A percentile compares a stretch with the other conserved stretches of the same genome.
These are phyloP conservation scores for Bufo gargarizans DNA, from an alignment of 2,113 vertebrate species.

Conservation along the genomic window DNA sequence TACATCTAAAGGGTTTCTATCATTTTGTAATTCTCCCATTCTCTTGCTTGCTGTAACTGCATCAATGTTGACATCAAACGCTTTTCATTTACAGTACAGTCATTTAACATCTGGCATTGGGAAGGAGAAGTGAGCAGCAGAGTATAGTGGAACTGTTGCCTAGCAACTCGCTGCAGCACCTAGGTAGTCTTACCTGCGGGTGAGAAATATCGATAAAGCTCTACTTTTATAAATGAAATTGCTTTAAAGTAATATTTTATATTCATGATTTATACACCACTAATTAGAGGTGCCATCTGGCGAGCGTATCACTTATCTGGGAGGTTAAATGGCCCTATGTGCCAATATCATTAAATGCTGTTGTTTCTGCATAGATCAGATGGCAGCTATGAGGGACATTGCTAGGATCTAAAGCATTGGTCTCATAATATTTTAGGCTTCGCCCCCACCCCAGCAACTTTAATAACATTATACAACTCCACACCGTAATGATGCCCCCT, in stretches of 20 bases:
- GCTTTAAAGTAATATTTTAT: not conserved
- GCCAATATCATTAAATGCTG: not conserved
- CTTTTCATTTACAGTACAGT: conserved; percentile 51
- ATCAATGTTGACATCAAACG: conserved; percentile 43
- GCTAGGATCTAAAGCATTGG: too few relatives aligned
- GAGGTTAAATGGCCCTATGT: not conserved
- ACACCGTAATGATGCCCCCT: too few relatives aligned
- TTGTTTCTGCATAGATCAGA: not conserved
- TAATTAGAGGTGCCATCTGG: conserved; percentile 2
- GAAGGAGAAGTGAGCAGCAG: conserved; percentile 28
- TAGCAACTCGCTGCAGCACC: conserved; percentile 39
- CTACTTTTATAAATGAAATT: conserved; percentile 44
- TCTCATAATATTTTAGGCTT: too few relatives aligned
- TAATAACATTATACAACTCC: too few relatives aligned
- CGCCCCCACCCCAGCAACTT: too few relatives aligned
- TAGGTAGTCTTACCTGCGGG: conserved; percentile 47
- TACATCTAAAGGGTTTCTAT: conserved; percentile 12
- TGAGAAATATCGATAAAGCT: conserved; percentile 47
- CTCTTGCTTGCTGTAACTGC: conserved; percentile 40
- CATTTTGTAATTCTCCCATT: conserved; percentile 41
- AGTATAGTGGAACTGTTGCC: conserved; percentile 44
- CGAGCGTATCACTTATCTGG: not conserved
- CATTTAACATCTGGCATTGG: conserved; percentile 44
- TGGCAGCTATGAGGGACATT: too few relatives aligned
- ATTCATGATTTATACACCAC: not conserved